Conservation (phyloP, 2,797 vertebrate genomes). For the Vespertilio murinus region DNA sequence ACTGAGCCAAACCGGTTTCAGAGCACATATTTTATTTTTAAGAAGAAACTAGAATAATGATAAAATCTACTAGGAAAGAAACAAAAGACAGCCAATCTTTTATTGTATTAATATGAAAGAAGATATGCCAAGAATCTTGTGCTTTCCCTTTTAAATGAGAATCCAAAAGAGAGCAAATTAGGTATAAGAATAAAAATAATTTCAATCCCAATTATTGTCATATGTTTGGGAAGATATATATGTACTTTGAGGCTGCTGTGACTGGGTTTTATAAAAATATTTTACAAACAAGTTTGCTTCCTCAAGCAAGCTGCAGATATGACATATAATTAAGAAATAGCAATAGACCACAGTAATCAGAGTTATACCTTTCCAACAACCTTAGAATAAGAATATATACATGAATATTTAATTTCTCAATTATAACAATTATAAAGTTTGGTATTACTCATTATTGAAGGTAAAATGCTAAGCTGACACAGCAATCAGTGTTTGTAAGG, state of each 20-base stretch:
- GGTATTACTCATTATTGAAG: background rate
- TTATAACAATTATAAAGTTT: background rate
- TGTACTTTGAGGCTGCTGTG: background rate
- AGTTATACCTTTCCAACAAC: background rate
- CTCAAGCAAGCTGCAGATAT: background rate
- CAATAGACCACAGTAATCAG: background rate
- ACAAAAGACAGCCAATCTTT: background rate
- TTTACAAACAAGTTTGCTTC: background rate
- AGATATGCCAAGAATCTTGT: background rate
- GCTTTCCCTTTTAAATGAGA: slow-evolving; percentile 33
- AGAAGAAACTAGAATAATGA: slow-evolving; percentile 51
- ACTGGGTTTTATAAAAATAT: slow-evolving; percentile 1
- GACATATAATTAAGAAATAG: background rate
- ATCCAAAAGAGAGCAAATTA: background rate
- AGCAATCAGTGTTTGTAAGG: background rate
- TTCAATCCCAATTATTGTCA: background rate
- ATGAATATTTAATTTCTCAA: background rate
- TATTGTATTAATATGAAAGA: background rate
- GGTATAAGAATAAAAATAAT: slow-evolving; percentile 24
- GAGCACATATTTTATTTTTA: slow-evolving; percentile 40
- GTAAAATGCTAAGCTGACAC: background rate
- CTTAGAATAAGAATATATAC: background rate
- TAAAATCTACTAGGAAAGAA: slow-evolving; percentile 35
- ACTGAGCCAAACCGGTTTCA: too few relatives aligned
- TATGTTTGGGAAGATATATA: background rate